Base-by-base conservation (phyloP, 2,113 vertebrate genomes). In the Nibea coibor region DNA sequence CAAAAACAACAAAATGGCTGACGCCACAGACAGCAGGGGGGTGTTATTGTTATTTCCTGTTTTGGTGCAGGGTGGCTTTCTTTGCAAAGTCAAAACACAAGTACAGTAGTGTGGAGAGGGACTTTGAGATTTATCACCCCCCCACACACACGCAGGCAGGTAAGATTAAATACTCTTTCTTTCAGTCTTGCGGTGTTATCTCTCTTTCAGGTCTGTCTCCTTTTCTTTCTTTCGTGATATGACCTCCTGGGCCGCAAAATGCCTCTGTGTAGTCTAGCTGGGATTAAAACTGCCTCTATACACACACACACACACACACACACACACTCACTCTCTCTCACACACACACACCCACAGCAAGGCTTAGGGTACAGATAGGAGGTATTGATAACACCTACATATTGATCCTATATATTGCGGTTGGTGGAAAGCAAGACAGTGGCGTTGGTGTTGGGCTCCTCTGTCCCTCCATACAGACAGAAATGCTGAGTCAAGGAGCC, bases 21-120 rank as follows among this genome's bases (percentile, higher is more conserved):
- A 78, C 5, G 50, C 81, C 67, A 76, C 67, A 77, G 76, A 87
- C 28, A 51, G 72, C 5, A 12, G 74, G 80, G 69, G 64, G 80
- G 68, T 48, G 65, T 85, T 82, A 57, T 72, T 90, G 85, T 81
- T 80, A 31, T 79, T 91, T 91, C 85, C 87, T 87, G 83, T 82
- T 81, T 68, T 72, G 61, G 16, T 65, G 75, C 83, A 35, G 89
- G 84, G 88, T 80, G 89, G 75, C 86, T 93, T 92, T 93, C 85
- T 91, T 22, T 70, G 50, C 70, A 81, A 82, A 95, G 94, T 94
- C 93, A 95, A 92, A 95, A 95, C 93, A 95, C 92, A 90, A 85
- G 80, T 66, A n/a, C 78, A 74, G 73, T 2, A 57, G 67, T 16
- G 72, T 53, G 62, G 51, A 80, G 9, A 35, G 35, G 22, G 57